Base-by-base conservation (phyloP, 2,113 vertebrate species). In the Corvus moneduloides region DNA sequence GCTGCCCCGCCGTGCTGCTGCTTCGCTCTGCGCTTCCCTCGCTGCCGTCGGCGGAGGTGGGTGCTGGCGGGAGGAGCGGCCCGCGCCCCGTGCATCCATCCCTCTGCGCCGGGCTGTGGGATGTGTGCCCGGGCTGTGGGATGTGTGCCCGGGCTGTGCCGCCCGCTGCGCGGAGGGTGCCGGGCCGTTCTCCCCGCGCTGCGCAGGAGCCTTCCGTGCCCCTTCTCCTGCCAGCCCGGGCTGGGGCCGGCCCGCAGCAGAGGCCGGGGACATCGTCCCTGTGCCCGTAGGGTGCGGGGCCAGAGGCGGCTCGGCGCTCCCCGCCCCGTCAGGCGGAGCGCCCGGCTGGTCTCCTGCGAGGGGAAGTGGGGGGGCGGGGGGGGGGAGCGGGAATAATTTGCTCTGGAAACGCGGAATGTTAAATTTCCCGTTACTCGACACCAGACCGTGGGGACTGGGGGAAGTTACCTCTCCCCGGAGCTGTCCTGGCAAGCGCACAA, bases 401-500 rank as follows among this genome's bases (percentile, higher is more conserved):
- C 49, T 76, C 41, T 87, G 71, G 78, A 83, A 94, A 69, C 2
- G 49, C 16, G 26, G 59, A 79, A 72, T 59, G 73, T 80, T 48
- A 39, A 83, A 49, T 69, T 91, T 87, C 76, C 74, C 90, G 77
- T 87, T 73, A 83, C 55, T 64, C 44, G 82, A 76, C 78, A 27
- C 62, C 58, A 24, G 74, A 8, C 64, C 35, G 49, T 41, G 79
- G 89, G 90, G 89, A 83, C 33, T 3, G 17, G 48, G 84, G 58
- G 76, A 73, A 41, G 83, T 58, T 56, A 44, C 78, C 63, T 83
- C 75, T 96, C 85, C 85, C 79, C 51, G 23, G 54, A 63, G 82
- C 82, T 51, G 89, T 74, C 78, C 84, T 90, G 96, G 93, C 90
- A 52, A 68, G 87, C 41, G 69, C 78, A 93, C 71, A 83, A 89